Evolutionary conservation across 1,140 invertebrate genomes (phyloP).

Genomic region (Colletes gigas): DNA sequence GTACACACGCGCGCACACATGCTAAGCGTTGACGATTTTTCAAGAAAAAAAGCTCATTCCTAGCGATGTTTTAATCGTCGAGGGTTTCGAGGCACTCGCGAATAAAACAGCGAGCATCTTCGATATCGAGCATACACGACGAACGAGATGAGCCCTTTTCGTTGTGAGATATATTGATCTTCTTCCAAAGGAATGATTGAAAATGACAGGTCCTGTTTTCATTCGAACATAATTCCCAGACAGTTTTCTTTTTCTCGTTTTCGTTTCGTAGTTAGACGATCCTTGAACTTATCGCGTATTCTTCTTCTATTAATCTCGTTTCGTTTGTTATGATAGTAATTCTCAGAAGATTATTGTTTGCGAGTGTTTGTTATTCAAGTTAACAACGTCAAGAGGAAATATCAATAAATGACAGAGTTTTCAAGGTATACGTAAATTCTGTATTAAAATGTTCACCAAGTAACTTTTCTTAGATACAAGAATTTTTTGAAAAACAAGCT

Average conservation of each 20-base stretch:
- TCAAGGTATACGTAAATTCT: background rate
- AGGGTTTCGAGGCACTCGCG: background rate
- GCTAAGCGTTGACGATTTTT: slow-evolving; percentile 35
- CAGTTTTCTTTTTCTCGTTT: background rate
- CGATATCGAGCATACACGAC: background rate
- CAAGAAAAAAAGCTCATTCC: slow-evolving; percentile 28
- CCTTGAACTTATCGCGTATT: background rate
- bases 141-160: background rate
- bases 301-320: background rate
- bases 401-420: background rate
- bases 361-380: background rate
- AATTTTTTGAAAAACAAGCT: background rate
- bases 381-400: background rate
- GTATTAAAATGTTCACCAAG: background rate
- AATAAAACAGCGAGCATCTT: background rate
- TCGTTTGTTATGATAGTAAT: background rate
- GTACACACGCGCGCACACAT: background rate
- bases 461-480: background rate
- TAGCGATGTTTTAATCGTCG: slow-evolving; percentile 7
- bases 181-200: slow-evolving; percentile 19
- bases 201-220: slow-evolving; percentile 32
- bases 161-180: slow-evolving; percentile 65
- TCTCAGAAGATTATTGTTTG: background rate
- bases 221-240: background rate
- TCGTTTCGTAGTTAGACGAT: background rate